A percentile compares a stretch with the other conserved stretches of the same genome.
These are phyloP conservation scores for Anastatus disparis DNA, from an alignment of 1,140 invertebrate genomes.

Conservation along the genomic window DNA sequence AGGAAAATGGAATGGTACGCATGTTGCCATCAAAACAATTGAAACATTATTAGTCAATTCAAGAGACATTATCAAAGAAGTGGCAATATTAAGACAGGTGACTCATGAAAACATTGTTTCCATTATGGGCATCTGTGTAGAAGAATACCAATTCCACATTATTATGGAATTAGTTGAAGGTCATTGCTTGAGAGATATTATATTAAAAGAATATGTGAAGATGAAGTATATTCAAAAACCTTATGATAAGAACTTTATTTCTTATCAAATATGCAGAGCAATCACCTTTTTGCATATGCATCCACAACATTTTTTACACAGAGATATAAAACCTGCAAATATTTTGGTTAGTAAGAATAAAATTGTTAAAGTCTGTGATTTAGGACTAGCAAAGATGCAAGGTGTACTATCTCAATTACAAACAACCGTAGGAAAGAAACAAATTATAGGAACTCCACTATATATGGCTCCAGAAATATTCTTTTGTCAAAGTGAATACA, in stretches of 20 bases:
- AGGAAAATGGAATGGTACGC: background rate
- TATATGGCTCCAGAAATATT: conserved; percentile 32
- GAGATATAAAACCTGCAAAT: too few species aligned
- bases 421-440: background rate
- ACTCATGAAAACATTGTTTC: conserved; percentile 6
- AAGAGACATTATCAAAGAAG: conserved; percentile 15
- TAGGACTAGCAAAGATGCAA: conserved; percentile 11
- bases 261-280: conserved; percentile 16
- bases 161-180: conserved; percentile 24
- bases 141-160: conserved; percentile 14
- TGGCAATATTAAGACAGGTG: background rate
- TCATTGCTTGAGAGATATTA: background rate
- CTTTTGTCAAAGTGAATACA: background rate
- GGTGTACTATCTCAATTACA: background rate
- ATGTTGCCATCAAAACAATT: conserved; percentile 16
- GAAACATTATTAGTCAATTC: background rate
- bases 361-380: conserved; percentile 17
- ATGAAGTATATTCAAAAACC: background rate
- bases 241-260: background rate
- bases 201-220: too few species aligned
- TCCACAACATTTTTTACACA: background rate
- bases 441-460: background rate
- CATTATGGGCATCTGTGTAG: background rate
- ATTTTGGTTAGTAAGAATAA: background rate
- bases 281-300: conserved; percentile 5